Evolutionary conservation across 2,888 invertebrate species (phyloP).

Genomic region (Cheilosia scutellata): DNA sequence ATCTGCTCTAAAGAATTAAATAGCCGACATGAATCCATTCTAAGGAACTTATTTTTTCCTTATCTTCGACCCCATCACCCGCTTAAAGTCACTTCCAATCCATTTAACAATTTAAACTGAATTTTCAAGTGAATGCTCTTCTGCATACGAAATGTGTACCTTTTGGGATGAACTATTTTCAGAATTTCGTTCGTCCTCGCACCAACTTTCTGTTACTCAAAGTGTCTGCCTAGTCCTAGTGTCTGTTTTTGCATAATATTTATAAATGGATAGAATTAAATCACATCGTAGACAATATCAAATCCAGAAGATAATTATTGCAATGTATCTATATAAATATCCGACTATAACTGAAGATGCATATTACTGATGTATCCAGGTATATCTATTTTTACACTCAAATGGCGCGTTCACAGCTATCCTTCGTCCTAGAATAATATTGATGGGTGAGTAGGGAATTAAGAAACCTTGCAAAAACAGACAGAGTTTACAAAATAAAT

Average conservation of each 20-base stretch:
- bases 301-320: conserved; percentile 55
- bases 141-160: conserved; percentile 44
- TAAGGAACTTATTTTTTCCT: neutral
- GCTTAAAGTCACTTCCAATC: conserved; percentile 55
- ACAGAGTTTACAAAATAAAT: conserved; percentile 65
- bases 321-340: conserved; percentile 35
- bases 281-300: conserved; percentile 32
- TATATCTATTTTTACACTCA: neutral
- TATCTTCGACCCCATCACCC: conserved; percentile 12
- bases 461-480: conserved; percentile 45
- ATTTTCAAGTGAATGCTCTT: conserved; percentile 48
- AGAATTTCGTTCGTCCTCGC: conserved; percentile 3
- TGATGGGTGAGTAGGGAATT: conserved; percentile 59
- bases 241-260: conserved; percentile 44
- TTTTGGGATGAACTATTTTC: conserved; percentile 25
- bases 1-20: neutral
- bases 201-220: conserved; percentile 2
- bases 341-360: conserved; percentile 23
- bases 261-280: conserved; percentile 45
- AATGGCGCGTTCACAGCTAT: neutral
- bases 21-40: neutral
- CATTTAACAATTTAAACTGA: conserved; percentile 67
- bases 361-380: conserved; percentile 30
- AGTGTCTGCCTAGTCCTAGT: neutral
- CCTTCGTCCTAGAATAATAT: conserved; percentile 26